Evolutionary conservation across 2,113 vertebrate species (phyloP).

Genomic region (Sorex araneus): DNA sequence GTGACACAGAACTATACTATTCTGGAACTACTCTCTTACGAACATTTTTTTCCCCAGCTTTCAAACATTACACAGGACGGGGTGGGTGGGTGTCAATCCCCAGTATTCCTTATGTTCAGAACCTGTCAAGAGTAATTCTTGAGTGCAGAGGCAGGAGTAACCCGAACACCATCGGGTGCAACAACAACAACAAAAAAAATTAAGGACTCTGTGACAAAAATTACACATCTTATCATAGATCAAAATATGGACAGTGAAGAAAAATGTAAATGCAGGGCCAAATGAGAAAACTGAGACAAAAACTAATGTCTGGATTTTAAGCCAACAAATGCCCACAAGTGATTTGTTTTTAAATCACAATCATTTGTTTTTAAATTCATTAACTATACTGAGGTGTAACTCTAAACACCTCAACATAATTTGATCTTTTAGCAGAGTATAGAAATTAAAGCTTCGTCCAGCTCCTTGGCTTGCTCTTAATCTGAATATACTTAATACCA

Average conservation of each 20-base stretch:
- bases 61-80: neutral
- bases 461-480: too few species aligned
- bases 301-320: constrained; percentile 23
- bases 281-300: neutral
- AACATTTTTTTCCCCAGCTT: constrained; percentile 7
- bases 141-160: too few species aligned
- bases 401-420: constrained; percentile 49
- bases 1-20: constrained; percentile 35
- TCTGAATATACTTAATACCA: neutral
- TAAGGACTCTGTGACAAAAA: constrained; percentile 54
- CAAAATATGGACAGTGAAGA: neutral
- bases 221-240: constrained; percentile 31
- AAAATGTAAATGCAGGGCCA: neutral
- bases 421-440: constrained; percentile 26
- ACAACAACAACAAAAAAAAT: neutral
- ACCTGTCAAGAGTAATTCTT: too few species aligned
- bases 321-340: neutral
- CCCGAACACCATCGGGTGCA: too few species aligned
- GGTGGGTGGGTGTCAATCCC: too few species aligned
- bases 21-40: constrained; percentile 25
- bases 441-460: neutral
- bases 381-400: neutral
- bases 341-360: constrained; percentile 37
- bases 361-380: constrained; percentile 39
- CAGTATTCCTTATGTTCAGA: too few species aligned